phyloP scores from a whole-genome alignment of 2,888 invertebrate species.

The Abrostola tripartita region DNA sequence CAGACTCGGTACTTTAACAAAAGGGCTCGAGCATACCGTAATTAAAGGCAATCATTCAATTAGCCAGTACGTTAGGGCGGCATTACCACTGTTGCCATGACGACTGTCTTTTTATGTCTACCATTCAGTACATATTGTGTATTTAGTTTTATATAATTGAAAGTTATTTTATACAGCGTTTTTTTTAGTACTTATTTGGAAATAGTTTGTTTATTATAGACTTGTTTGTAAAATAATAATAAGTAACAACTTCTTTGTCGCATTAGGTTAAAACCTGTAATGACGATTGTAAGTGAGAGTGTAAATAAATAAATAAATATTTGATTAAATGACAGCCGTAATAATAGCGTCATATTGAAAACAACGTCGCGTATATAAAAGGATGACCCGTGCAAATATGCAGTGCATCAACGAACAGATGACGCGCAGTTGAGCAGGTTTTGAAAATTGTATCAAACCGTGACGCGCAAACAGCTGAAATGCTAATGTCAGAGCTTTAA shows the following conservation, averaged over 20 bases:
- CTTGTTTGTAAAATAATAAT: too few species aligned
- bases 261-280: too few species aligned
- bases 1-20: constrained; percentile 68
- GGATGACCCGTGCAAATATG: neutral
- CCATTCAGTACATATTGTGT: constrained; percentile 15
- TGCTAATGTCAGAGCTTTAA: neutral
- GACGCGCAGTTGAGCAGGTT: neutral
- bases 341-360: neutral
- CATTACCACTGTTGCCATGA: constrained; percentile 59
- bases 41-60: constrained; percentile 82
- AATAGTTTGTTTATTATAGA: too few species aligned
- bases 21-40: constrained; percentile 64
- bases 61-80: constrained; percentile 64
- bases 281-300: too few species aligned
- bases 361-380: neutral
- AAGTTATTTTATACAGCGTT: too few species aligned
- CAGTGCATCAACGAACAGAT: neutral
- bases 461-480: neutral
- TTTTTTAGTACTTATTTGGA: too few species aligned
- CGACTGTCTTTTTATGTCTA: constrained; percentile 39
- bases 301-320: too few species aligned
- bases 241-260: too few species aligned
- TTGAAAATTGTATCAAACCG: neutral
- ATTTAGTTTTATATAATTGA: too few species aligned
- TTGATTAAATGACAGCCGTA: constrained; percentile 23